A percentile compares a stretch with the other conserved stretches of the same genome.
These are phyloP conservation scores for Brachionus manjavacas DNA, from an alignment of 1,140 invertebrate species.

Conservation along the genomic window DNA sequence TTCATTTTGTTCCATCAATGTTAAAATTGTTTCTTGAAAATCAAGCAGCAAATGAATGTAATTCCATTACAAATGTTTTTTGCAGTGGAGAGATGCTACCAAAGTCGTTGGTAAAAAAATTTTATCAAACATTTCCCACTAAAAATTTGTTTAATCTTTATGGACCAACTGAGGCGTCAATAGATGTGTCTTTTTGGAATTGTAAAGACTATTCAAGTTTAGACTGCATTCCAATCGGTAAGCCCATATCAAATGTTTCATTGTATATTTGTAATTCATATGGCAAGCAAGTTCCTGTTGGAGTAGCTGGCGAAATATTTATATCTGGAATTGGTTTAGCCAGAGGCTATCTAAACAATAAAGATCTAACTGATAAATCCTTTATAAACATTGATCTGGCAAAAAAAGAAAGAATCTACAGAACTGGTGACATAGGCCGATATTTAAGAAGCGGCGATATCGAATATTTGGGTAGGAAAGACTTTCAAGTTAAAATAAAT, in stretches of 20 bases:
- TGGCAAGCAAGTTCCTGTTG: not conserved
- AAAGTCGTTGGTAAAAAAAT: not conserved
- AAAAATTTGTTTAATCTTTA: not conserved
- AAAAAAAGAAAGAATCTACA: constrained; percentile 42
- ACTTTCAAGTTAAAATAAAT: constrained; percentile 48
- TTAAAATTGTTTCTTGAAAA: not conserved
- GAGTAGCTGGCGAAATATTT: not conserved
- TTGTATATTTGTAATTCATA: not conserved
- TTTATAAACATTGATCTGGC: not conserved
- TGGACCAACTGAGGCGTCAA: not conserved
- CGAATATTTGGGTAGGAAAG: constrained; percentile 46
- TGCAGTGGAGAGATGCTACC: not conserved
- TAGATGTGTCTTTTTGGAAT: not conserved
- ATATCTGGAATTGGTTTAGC: not conserved
- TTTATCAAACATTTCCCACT: not conserved
- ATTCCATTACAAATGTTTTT: not conserved
- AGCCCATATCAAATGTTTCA: not conserved
- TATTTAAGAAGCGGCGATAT: constrained; percentile 45
- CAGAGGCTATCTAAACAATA: not conserved
- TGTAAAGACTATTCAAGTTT: not conserved
- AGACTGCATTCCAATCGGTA: not conserved
- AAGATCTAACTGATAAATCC: not conserved
- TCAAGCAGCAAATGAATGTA: not conserved
- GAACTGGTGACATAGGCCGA: constrained; percentile 47
- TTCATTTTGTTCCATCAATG: not conserved